Base-by-base conservation (phyloP, 2,113 vertebrate species). In the Lophochroa leadbeateri region DNA sequence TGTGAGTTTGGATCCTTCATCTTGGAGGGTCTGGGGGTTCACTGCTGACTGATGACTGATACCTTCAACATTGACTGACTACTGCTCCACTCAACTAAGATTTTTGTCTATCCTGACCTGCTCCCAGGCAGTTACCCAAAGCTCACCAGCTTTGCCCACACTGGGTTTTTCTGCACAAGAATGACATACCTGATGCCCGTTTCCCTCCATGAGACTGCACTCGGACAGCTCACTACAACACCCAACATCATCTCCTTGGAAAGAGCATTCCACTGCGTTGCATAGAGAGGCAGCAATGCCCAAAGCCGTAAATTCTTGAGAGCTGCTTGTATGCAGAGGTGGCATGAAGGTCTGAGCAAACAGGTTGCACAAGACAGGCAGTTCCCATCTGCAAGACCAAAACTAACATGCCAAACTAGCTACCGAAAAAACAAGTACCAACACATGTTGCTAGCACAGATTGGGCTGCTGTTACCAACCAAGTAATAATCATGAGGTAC, bases 201-300 rank as follows among this genome's bases (percentile, higher is more conserved):
- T 37, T 33, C 10, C 31, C 10, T 29, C 4, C 2, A 3, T 9
- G 11, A 63, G 53, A 55, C 4, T 0, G 2, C 1, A 4, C 47
- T 43, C 65, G 43, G 60, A 12, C 4, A 5, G n/a, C 50, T 60
- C 0, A 0, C 43, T 44, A 10, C 23, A 33, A 7, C 7, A 1
- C 13, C 37, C 53, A 69, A 0, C 29, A 21, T 13, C 41, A 61
- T 9, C 31, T 57, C 60, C 69, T 68, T 1, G 1, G 6, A 16
- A 31, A 31, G 16, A 70, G 64, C 80, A 82, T 33, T 57, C 70
- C 19, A 3, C 47, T 13, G 39, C 1, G 2, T 14, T 6, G 16
- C 39, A 27, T 6, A 4, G 17, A 39, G 46, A 2, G 0, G 58
- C 39, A 76, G 35, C 41, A 25, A 11, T 1, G 0, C 35, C n/a